phyloP scores from a whole-genome alignment of 2,797 vertebrate species.

The Cirrhinus molitorella region DNA sequence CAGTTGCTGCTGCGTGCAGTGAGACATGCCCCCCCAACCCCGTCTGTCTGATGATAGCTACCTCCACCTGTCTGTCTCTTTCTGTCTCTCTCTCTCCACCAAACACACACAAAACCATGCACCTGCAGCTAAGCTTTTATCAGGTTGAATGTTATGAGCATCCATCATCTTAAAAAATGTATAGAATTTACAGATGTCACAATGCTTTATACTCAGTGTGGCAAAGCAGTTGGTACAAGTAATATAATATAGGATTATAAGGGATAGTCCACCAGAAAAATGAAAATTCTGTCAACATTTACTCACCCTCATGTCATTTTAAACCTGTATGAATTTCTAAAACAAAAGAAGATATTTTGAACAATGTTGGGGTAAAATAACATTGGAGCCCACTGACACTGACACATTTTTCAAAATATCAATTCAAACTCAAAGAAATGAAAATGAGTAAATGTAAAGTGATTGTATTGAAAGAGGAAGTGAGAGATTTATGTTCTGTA shows the following conservation, averaged over 20 bases:
- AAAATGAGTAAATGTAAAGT: neutral
- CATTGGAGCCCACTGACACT: neutral
- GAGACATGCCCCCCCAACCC: slow-evolving; percentile 34
- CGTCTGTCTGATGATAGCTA: slow-evolving; percentile 52
- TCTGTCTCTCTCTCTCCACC: slow-evolving; percentile 17
- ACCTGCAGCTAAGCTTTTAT: slow-evolving; percentile 8
- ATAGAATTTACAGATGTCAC: neutral
- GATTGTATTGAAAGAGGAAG: too few species aligned
- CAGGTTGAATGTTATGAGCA: neutral
- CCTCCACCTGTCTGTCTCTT: slow-evolving; percentile 35
- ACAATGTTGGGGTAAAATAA: neutral
- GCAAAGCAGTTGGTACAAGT: neutral
- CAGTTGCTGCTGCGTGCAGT: slow-evolving; percentile 64
- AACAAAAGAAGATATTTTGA: neutral
- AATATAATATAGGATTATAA: neutral
- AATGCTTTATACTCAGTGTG: neutral
- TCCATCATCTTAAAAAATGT: slow-evolving; percentile 12
- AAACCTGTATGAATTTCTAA: neutral
- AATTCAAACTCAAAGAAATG: neutral
- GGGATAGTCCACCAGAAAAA: neutral
- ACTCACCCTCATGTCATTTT: neutral
- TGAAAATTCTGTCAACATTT: neutral
- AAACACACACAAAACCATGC: slow-evolving; percentile 1
- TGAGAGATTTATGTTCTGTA: slow-evolving; percentile 1
- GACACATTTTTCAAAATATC: neutral